Evolutionary conservation across 2,797 vertebrate species (phyloP), one percentile per base, ranked within the genome.

Genomic region (Halcyon badia): DNA sequence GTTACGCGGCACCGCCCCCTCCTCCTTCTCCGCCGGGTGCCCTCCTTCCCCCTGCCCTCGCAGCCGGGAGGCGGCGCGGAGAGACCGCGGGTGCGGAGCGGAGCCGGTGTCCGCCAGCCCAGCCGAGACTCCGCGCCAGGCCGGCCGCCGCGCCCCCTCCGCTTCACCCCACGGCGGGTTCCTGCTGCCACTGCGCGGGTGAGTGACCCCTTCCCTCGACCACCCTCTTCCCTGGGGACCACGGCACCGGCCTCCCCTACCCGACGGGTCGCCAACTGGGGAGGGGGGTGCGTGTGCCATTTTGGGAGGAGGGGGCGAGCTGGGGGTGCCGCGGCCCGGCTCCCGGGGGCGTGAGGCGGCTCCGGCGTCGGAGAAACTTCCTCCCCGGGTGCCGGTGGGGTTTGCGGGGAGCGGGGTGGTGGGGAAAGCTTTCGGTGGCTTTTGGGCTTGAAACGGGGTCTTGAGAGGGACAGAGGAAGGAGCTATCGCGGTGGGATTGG

Each of bases 111-210:
- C 52, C 52, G 64, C 21, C 11, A 39, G 14, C 44, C 20, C 60
- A 3, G 7, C 42, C 9, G 14, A 13, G 20, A 21, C 28, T 17
- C 46, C 21, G 20, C 66, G 62, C 69, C 46, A 98, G 98, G 98
- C 98, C 98, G 9, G 97, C 97, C 9, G 95, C 98, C 26, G 94
- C 97, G 25, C 96, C 97, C 11, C 42, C 93, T 19, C 96, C 96
- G 33, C 93, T 93, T 5, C 97, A 95, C 44, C 92, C 96, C 28
- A 78, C 79, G 6, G 76, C 76, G 16, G 82, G 72, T 30, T 54
- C 83, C 66, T 96, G 96, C 72, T 95, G 95, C 48, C 96, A 86
- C 62, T 96, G 95, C 30, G 84, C 94, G 46, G 96, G 97, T 95
- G 72, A 97, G 97, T 90, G 82, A 1, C 13, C 31, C 91, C 39